Base-by-base conservation (phyloP, 1,140 invertebrate genomes). In the Brachionus koreanus region DNA sequence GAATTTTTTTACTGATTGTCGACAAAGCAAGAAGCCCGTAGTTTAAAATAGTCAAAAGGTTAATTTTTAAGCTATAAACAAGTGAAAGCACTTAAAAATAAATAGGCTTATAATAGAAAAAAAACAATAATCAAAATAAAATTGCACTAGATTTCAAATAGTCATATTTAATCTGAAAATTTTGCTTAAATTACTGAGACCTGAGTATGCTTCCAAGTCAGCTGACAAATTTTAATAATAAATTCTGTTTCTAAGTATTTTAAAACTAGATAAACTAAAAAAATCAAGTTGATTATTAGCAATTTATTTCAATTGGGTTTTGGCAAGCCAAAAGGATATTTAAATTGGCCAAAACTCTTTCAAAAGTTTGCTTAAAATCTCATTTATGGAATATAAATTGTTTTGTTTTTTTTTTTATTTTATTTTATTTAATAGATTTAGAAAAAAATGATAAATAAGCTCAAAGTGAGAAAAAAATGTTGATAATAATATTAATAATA, bases 401-500 rank as follows among this genome's bases (percentile, higher is more conserved):
- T n/a, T n/a, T n/a, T n/a, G n/a, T 13, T 69, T 69, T 69, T 69
- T 69, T 39, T 35, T 35, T 42, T 19, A 16, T 69, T 33, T 69
- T 39, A 16, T 35, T 67, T 67, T 33, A 35, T 16, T 69, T 37
- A 42, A 37, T 42, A 69, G 37, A 42, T 35, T 69, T 39, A 16
- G 37, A 37, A 69, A 69, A n/a, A 39, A 69, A 37, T 39, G 35
- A 69, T 69, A 69, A 69, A 69, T 69, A 42, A 69, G n/a, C 65
- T 12, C 7, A 69, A 69, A 39, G 37, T n/a, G 16, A 39, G 16
- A 69, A 69, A 69, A 39, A 39, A 37, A 33, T 29, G 19, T 19
- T 16, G 19, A 52, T 19, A 19, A 12, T 12, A 52, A 57, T 57
- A 57, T 23, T n/a, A n/a, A n/a, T n/a, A n/a, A n/a, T n/a, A n/a